Evolutionary conservation across 2,797 vertebrate species (phyloP), one percentile per base, ranked within the genome.

Genomic region (Chaenodraco wilsoni): DNA sequence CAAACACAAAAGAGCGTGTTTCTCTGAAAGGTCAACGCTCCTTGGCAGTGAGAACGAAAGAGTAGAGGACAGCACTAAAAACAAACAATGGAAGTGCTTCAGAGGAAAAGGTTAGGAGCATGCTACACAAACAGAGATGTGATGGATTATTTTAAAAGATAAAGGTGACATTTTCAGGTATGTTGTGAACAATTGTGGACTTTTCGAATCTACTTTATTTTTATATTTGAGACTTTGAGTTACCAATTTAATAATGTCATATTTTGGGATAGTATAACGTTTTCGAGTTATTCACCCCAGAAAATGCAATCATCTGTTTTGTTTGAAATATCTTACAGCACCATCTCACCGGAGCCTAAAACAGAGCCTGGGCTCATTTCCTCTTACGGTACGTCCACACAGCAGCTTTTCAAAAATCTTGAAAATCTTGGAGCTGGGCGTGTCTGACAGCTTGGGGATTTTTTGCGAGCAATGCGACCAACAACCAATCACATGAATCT

Each of bases 21-120:
- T 75, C 51, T 17, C 3, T 12, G 23, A 79, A 83, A 83, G 72
- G 76, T 83, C 81, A 69, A 2, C 5, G 33, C 54, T 49, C 44
- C 57, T 65, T 43, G 23, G 27, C 45, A 19, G 5, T 4, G 15
- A 23, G 13, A n/a, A 14, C 0, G 7, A 5, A 11, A 41, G 21
- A 57, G 44, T 50, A 15, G 69, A 63, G 61, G 51, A 61, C 49
- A 21, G 57, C 43, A 11, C 23, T 17, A 45, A 41, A 37, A 71
- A 63, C 62, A 82, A 73, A 71, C 41, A 71, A 50, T 16, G 19
- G 16, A 54, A 21, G 78, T n/a, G 58, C 51, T 16, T 58, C 56
- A 37, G 12, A 0, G 4, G 55, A 49, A 74, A 82, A 78, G 80
- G 80, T 82, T 66, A 74, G 49, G 70, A 48, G 74, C 27, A 2